Evolutionary conservation across 2,888 invertebrate species (phyloP), one percentile per base, ranked within the genome.

Genomic region (Acleris holmiana): DNA sequence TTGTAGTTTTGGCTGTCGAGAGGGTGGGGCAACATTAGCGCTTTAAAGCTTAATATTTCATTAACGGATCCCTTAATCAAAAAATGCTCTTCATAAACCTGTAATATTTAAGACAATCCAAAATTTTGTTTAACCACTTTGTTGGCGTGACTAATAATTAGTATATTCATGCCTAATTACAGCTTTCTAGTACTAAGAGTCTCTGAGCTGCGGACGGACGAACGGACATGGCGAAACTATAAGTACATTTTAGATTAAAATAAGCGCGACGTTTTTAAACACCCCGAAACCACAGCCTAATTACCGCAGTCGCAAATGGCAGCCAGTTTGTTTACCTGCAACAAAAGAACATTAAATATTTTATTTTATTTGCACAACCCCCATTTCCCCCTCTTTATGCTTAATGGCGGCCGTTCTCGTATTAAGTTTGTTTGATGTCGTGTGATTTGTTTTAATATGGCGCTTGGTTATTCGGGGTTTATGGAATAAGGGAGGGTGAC

Each of bases 381-480:
- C 55, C n/a, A 25, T 46, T 23, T 54, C 8, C 58, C 59, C 64
- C 59, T 41, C 49, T 59, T 65, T 49, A 54, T 59, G 59, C 49
- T 35, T 65, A 65, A 65, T 65, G 64, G 58, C 58, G 53, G 40
- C 40, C 44, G 55, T 55, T 55, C 44, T 59, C 64, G 59, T 65
- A 65, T 65, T 65, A 65, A 65, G 64, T 65, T 59, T 65, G 64
- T 65, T 65, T 65, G 64, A 65, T 65, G 64, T 48, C 21, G 53
- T 59, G 64, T 59, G 64, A 65, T 65, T 65, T 59, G 64, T 65
- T 59, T 59, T 65, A 65, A 65, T 65, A 59, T 55, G 49, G 54
- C 44, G n/a, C 53, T 58, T 58, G 64, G 48, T 64, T 58, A 64
- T 58, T 57, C 62, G 13, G 55, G 35, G 63, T 35, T 51, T 47